These are phyloP conservation scores for Brachypalpus laphriformis DNA, from an alignment of 2,888 invertebrate species.

Conservation along the genomic window DNA sequence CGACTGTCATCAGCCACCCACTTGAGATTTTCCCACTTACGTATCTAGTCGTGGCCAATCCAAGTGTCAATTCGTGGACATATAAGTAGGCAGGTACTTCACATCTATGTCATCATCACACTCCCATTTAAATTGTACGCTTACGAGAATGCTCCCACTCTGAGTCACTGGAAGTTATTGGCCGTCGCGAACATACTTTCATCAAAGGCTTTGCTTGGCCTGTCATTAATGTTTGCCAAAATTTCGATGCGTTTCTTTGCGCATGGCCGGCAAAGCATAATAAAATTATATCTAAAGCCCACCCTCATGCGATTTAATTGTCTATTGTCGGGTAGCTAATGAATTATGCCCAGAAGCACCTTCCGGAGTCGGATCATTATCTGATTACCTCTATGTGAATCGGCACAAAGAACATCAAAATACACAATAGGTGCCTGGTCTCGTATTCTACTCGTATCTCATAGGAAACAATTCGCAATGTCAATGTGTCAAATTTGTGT, in stretches of 20 bases:
- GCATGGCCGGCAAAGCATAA: constrained; percentile 27
- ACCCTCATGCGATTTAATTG: constrained; percentile 35
- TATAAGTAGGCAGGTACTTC: not conserved
- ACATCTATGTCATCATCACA: not conserved
- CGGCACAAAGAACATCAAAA: not conserved
- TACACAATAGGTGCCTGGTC: not conserved
- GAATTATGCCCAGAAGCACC: constrained; percentile 20
- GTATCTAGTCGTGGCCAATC: not conserved
- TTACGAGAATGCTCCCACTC: not conserved
- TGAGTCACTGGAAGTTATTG: constrained; percentile 24
- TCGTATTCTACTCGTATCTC: not conserved
- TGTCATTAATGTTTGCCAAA: not conserved
- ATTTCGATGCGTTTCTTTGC: not conserved
- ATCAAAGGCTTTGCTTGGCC: not conserved
- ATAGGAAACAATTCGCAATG: constrained; percentile 10
- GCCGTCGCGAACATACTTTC: not conserved
- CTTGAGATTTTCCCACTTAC: constrained; percentile 39
- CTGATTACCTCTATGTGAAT: constrained; percentile 26
- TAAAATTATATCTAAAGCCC: constrained; percentile 1
- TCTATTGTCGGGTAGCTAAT: constrained; percentile 25
- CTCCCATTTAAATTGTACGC: not conserved
- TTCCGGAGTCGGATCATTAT: constrained; percentile 14
- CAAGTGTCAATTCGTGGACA: not conserved
- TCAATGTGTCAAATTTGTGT: constrained; percentile 43
- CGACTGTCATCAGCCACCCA: constrained; percentile 30